phyloP scores from a whole-genome alignment of 2,888 invertebrate species.

The Chloroclysta siterata region DNA sequence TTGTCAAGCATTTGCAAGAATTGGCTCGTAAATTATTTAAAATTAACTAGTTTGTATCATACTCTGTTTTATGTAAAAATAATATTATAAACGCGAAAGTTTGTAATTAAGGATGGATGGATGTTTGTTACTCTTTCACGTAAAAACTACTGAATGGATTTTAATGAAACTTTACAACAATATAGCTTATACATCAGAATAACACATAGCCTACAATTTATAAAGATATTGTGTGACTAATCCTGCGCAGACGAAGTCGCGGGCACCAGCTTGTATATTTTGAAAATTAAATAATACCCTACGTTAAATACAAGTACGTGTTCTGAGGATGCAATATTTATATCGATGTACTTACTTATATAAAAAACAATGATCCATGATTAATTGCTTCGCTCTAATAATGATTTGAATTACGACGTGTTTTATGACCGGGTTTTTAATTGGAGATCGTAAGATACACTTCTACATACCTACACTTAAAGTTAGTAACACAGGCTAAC shows the following conservation, averaged over 20 bases:
- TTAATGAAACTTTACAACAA: too few species aligned
- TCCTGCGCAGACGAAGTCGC: too few species aligned
- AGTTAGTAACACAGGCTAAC: background rate
- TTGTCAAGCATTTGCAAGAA: slow-evolving; percentile 6
- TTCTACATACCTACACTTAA: slow-evolving; percentile 1
- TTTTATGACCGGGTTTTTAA: background rate
- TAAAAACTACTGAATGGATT: too few species aligned
- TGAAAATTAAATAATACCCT: too few species aligned
- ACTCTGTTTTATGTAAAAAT: slow-evolving; percentile 11
- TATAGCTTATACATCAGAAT: too few species aligned
- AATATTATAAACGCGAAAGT: too few species aligned
- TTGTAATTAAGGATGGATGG: too few species aligned
- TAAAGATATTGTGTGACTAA: too few species aligned
- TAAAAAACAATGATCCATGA: background rate
- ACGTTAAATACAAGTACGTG: background rate
- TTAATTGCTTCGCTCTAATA: background rate
- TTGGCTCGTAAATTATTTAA: slow-evolving; percentile 15
- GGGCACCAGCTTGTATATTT: too few species aligned
- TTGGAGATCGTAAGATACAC: background rate
- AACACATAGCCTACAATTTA: too few species aligned
- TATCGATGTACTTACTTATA: background rate
- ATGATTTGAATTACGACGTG: background rate
- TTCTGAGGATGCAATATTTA: background rate
- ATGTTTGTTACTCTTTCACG: too few species aligned
- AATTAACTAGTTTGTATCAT: slow-evolving; percentile 14